Base-by-base conservation (phyloP, 2,797 vertebrate genomes). In the Bradypodion pumilum region DNA sequence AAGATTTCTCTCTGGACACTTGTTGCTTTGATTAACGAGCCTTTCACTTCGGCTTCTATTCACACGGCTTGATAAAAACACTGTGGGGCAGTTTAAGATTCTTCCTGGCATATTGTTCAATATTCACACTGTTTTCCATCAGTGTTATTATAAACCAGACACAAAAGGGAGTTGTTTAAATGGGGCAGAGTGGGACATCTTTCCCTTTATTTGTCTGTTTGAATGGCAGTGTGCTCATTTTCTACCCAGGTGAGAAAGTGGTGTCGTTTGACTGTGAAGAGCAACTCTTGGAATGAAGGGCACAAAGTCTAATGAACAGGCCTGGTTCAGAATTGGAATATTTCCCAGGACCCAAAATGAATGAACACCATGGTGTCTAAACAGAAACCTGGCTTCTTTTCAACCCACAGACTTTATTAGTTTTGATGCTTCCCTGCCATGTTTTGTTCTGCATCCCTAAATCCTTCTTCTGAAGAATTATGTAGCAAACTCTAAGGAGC, bases 371-470 rank as follows among this genome's bases (percentile, higher is more conserved):
- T 83, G 91, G 90, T 91, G 91, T 91, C 92, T 91, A 89, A 91
- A 91, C 92, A 92, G 91, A 92, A 93, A 91, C 91, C 92, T 91
- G 93, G 92, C 92, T 93, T 93, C 87, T 89, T 94, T 94, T 94
- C 94, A 93, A 91, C 85, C 90, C 89, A 87, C 63, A 73, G 88
- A 79, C 46, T 81, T 70, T 89, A 92, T 90, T 90, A 94, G 91
- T 84, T 89, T 90, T 88, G 27, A 84, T 32, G 56, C 68, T 32
- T 91, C 90, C 91, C 89, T 92, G 86, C 87, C 85, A 65, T 46
- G 88, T 93, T 94, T 68, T 83, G 85, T 91, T 87, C 89, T 90
- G 86, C 85, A 89, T 83, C 91, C 92, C 88, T 62, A 91, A 95
- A 93, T 93, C 91, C 87, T 32, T 35, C 74, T 92, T 89, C 25